These are phyloP conservation scores for Cephus pygmeus DNA, from an alignment of 2,888 invertebrate genomes.

Conservation along the genomic window DNA sequence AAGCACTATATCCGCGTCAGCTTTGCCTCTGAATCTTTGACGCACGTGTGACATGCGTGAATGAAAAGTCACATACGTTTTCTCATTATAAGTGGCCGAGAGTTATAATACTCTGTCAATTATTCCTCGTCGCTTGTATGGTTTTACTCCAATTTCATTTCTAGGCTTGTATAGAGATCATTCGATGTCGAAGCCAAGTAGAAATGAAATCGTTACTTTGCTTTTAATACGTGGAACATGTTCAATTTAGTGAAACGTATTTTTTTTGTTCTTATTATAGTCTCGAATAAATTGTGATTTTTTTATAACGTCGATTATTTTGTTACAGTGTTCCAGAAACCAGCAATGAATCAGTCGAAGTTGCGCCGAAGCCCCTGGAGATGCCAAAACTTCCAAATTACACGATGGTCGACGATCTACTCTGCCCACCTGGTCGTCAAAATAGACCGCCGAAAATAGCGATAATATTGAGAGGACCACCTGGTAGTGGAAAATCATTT, in stretches of 20 bases:
- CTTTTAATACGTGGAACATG: not conserved
- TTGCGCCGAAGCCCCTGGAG: constrained; percentile 52
- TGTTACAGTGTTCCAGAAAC: constrained; percentile 19
- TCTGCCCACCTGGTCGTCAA: constrained; percentile 82
- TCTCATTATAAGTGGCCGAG: not conserved
- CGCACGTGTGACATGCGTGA: not conserved
- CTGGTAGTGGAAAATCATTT: constrained; percentile 95
- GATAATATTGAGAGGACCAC: constrained; percentile 90
- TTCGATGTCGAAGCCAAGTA: not conserved
- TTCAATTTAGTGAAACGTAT: not conserved
- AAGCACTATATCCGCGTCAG: not conserved
- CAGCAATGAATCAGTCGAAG: constrained; percentile 14
- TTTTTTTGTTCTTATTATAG: not conserved
- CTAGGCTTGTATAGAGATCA: not conserved
- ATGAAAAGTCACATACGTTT: not conserved
- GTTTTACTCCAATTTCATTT: not conserved
- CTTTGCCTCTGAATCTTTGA: not conserved
- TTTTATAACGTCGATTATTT: not conserved
- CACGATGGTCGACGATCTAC: constrained; percentile 84
- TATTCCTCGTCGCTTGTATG: not conserved
- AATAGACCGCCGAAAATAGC: constrained; percentile 85
- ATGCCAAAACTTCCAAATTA: constrained; percentile 61
- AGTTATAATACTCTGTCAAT: not conserved
- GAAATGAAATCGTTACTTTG: not conserved
- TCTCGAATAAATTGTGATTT: not conserved